phyloP scores from a whole-genome alignment of 1,140 invertebrate species.

The Drosophila rufa region DNA sequence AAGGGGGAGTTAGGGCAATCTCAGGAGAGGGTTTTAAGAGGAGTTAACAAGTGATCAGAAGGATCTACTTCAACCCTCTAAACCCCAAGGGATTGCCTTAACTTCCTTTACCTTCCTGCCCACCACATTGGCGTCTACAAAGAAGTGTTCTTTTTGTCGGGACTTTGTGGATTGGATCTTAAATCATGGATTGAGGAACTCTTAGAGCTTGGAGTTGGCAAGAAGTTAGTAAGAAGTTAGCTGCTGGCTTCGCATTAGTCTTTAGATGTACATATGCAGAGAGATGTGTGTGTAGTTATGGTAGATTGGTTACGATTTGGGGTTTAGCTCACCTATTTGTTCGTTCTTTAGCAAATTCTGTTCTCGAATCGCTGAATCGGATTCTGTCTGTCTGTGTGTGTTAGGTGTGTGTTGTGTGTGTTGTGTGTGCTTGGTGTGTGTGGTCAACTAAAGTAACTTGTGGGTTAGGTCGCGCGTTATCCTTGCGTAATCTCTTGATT shows the following conservation, averaged over 20 bases:
- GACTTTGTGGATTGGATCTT: conserved; percentile 18
- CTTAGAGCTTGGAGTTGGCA: conserved; percentile 34
- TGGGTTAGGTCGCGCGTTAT: conserved; percentile 53
- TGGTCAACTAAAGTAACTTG: conserved; percentile 81
- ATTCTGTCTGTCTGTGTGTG: conserved; percentile 38
- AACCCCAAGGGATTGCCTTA: conserved; percentile 38
- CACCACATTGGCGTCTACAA: conserved; percentile 54
- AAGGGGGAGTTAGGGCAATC: conserved; percentile 11
- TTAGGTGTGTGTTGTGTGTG: conserved; percentile 22
- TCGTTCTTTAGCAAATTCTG: conserved; percentile 62
- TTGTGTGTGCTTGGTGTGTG: conserved; percentile 44
- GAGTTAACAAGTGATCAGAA: background rate
- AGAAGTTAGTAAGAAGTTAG: conserved; percentile 71
- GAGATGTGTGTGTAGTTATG: conserved; percentile 59
- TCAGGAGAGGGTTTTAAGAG: background rate
- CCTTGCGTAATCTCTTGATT: conserved; percentile 61
- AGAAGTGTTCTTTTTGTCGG: conserved; percentile 26
- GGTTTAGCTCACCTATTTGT: conserved; percentile 85
- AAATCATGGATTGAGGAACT: conserved; percentile 7
- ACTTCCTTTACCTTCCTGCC: background rate
- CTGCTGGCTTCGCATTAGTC: conserved; percentile 73
- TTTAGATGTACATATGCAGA: conserved; percentile 55
- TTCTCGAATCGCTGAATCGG: conserved; percentile 47
- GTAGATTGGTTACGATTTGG: conserved; percentile 82
- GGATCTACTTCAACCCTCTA: background rate